Percentiles rank a stretch among this genome's conserved stretches.
phyloP scores from a whole-genome alignment of 2,888 invertebrate species.

The Lingula anatina region DNA sequence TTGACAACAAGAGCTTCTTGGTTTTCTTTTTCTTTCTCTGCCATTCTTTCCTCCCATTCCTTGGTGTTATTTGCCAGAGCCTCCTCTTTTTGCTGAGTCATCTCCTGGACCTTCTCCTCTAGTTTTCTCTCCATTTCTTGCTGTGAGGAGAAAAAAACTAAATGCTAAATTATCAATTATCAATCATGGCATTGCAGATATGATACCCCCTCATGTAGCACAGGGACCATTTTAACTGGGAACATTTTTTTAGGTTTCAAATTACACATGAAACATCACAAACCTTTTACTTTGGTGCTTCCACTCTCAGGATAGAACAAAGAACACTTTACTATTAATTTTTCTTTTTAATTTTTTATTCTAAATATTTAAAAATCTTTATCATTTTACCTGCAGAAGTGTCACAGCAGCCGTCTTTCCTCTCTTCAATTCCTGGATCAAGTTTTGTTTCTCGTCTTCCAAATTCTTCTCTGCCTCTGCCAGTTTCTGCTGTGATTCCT shows the following conservation, averaged over 20 bases:
- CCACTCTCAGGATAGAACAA: too few relatives aligned
- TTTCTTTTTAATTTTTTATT: too few relatives aligned
- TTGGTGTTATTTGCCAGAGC: too few relatives aligned
- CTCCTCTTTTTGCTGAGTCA: constrained; percentile 29
- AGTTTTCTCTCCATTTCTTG: constrained; percentile 33
- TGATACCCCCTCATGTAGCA: too few relatives aligned
- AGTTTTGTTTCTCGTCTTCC: constrained; percentile 45
- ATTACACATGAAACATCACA: too few relatives aligned
- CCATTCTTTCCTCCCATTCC: constrained; percentile 38
- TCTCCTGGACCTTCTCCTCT: constrained; percentile 25
- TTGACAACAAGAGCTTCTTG: constrained; percentile 24
- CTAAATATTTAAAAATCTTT: too few relatives aligned
- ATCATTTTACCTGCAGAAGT: constrained; percentile 47
- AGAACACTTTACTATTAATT: too few relatives aligned
- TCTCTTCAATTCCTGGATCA: constrained; percentile 48
- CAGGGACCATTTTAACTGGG: too few relatives aligned
- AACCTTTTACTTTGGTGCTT: too few relatives aligned
- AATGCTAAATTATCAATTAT: too few relatives aligned
- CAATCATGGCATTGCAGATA: too few relatives aligned
- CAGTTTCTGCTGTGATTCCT: constrained; percentile 29
- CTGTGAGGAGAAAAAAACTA: constrained; percentile 19
- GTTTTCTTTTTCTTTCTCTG: constrained; percentile 28
- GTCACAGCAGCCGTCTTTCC: constrained; percentile 51
- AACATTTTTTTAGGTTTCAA: too few relatives aligned
- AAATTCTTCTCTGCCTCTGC: constrained; percentile 29